Percentiles rank a stretch among this genome's conserved stretches.
Evolutionary conservation across 2,888 invertebrate species (phyloP).

Genomic region (Oligia fasciuncula): DNA sequence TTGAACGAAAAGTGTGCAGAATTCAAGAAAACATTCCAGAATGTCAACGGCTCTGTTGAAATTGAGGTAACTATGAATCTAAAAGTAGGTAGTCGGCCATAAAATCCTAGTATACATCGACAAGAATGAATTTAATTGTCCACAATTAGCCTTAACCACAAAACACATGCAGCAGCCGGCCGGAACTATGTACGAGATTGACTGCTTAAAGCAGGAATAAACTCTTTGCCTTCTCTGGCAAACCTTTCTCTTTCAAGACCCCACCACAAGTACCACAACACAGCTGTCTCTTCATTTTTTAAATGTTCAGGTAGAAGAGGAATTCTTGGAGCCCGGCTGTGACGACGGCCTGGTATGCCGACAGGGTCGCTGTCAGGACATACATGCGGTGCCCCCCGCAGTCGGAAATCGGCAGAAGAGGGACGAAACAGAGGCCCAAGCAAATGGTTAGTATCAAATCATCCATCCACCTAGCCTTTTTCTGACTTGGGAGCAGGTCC

Average conservation of each 20-base stretch:
- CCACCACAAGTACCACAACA: not conserved
- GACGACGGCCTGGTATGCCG: slow-evolving; percentile 87
- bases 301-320: slow-evolving; percentile 81
- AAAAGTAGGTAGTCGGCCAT: not conserved
- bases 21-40: slow-evolving; percentile 80
- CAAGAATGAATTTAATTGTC: too few species aligned
- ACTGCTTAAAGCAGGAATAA: not conserved
- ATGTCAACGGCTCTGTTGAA: slow-evolving; percentile 79
- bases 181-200: not conserved
- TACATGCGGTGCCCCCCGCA: slow-evolving; percentile 75
- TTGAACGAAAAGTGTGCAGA: slow-evolving; percentile 86
- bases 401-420: slow-evolving; percentile 72
- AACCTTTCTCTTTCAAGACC: not conserved
- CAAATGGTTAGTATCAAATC: slow-evolving; percentile 72
- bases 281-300: not conserved
- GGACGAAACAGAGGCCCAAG: slow-evolving; percentile 64
- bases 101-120: not conserved
- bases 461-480: not conserved
- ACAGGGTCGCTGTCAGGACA: slow-evolving; percentile 84
- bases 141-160: not conserved
- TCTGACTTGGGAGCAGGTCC: not conserved
- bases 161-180: not conserved
- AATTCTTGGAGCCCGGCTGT: slow-evolving; percentile 86
- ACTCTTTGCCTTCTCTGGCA: not conserved
- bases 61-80: slow-evolving; percentile 76